phyloP scores from a whole-genome alignment of 2,113 vertebrate species.

The Cynoglossus semilaevis region DNA sequence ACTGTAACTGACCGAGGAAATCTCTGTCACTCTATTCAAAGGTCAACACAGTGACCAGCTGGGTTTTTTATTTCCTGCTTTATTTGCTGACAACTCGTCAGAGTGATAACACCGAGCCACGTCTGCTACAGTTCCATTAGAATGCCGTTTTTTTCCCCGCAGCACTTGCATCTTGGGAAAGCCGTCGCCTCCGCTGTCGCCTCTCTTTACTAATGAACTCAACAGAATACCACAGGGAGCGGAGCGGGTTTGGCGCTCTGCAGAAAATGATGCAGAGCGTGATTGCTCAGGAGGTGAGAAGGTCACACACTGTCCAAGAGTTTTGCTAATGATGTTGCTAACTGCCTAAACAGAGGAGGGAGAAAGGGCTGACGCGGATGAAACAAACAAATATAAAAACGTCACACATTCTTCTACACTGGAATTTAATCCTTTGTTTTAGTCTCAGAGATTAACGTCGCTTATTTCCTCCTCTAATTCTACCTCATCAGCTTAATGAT shows the following conservation, averaged over 20 bases:
- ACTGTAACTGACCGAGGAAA: not conserved
- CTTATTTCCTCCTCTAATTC: conserved; percentile 27
- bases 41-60: not conserved
- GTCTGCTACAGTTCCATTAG: not conserved
- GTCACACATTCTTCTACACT: conserved; percentile 25
- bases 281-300: conserved; percentile 48
- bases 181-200: conserved; percentile 43
- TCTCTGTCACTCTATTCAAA: not conserved
- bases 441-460: conserved; percentile 42
- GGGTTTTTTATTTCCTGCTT: not conserved
- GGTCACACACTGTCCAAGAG: conserved; percentile 49
- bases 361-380: conserved; percentile 52
- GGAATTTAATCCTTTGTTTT: conserved; percentile 29
- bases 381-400: conserved; percentile 6
- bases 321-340: conserved; percentile 60
- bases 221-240: conserved; percentile 37
- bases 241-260: conserved; percentile 35
- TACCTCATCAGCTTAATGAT: conserved; percentile 55
- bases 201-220: conserved; percentile 51
- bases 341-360: conserved; percentile 45
- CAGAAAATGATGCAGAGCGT: conserved; percentile 44
- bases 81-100: conserved; percentile 1
- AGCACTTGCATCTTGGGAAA: conserved; percentile 12
- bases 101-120: conserved; percentile 15
- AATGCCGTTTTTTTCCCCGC: not conserved